Evolutionary conservation across 2,888 invertebrate species (phyloP), one percentile per base, ranked within the genome.

Genomic region (Yponomeuta malinellus): DNA sequence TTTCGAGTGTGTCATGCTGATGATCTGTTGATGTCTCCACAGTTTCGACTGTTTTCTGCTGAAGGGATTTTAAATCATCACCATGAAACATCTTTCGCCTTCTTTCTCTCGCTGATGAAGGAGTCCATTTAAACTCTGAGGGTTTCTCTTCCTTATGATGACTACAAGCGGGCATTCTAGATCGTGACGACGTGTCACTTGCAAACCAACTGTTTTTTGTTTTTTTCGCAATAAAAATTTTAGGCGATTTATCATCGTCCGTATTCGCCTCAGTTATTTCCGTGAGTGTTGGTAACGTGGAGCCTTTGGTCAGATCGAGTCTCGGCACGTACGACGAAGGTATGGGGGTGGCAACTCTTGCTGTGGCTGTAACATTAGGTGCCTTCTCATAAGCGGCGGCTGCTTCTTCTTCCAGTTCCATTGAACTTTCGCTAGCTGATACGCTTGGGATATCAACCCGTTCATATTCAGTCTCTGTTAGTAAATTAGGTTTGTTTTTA

Each of bases 281-380:
- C 9, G 87, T 83, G 0, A 91, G 83, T 6, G 89, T 89, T 2
- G 91, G 87, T 65, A 91, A 76, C 64, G 82, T 83, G 29, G 84
- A 59, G 43, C 67, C 67, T n/a, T 65, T 59, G 12, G 65, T 31
- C 5, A 65, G 82, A 72, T 87, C 81, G 12, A 90, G 76, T 74
- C 83, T 81, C 0, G 90, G 88, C 73, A 89, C 80, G 70, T 78
- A 82, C 3, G 79, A 70, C 1, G 76, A 73, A 15, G 87, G 85
- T 23, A 85, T 80, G 1, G 89, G 89, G 2, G 88, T 85, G 1
- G 86, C 76, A 69, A 82, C 74, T 78, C 85, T 79, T 59, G 3
- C 52, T 3, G 52, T 15, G 12, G 15, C 15, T 12, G 52, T 15
- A 59, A 5, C 4, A 70, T 64, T 68, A n/a, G 48, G 12, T 65